Conservation (phyloP, 1,140 invertebrate species). For the Brachionus rotundiformis region DNA sequence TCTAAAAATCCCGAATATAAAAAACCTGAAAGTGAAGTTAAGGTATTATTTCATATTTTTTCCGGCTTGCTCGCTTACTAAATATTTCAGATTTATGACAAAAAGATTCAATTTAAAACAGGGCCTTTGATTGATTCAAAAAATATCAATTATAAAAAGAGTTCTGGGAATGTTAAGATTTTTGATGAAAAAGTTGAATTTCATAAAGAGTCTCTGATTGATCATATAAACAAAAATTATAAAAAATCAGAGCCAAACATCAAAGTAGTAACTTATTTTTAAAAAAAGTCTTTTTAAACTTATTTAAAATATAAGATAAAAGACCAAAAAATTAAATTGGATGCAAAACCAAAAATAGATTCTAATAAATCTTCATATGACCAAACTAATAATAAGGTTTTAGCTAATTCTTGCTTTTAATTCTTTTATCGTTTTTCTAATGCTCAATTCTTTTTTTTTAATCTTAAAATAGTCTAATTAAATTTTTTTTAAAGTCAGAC, state of each 20-base stretch:
- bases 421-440: neutral
- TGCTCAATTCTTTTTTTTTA: no score
- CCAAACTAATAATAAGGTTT: neutral
- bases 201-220: neutral
- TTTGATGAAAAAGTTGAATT: slow-evolving; percentile 26
- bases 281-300: neutral
- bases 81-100: slow-evolving; percentile 39
- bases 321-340: neutral
- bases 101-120: slow-evolving; percentile 33
- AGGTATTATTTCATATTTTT: neutral
- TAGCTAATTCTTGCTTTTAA: neutral
- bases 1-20: neutral
- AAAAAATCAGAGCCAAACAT: neutral
- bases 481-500: neutral
- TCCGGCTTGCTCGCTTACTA: neutral
- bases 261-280: neutral
- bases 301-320: neutral
- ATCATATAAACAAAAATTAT: neutral
- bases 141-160: slow-evolving; percentile 29
- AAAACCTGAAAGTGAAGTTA: slow-evolving; percentile 9
- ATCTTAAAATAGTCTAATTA: neutral
- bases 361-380: neutral
- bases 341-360: neutral
- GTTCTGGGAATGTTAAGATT: slow-evolving; percentile 8
- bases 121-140: slow-evolving; percentile 9